Evolutionary conservation across 2,888 invertebrate species (phyloP).

Genomic region (Brachyopa scutellaris): DNA sequence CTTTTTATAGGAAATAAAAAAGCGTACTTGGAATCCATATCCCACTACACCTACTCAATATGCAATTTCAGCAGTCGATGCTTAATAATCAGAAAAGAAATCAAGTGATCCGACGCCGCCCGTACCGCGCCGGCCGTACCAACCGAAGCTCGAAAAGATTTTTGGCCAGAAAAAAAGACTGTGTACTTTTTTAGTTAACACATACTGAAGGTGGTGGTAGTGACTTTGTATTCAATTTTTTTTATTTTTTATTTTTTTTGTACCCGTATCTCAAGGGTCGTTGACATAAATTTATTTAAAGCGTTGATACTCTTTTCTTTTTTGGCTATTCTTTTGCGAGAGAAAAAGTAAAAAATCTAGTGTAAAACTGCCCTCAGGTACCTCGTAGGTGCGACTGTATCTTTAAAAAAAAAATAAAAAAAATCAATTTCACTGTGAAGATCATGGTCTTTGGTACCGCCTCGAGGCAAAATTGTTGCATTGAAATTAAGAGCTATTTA

Average conservation of each 20-base stretch:
- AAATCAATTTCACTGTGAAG: slow-evolving; percentile 26
- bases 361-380: slow-evolving; percentile 38
- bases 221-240: neutral
- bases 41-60: slow-evolving; percentile 47
- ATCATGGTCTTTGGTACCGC: too few species aligned
- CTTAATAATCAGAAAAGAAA: slow-evolving; percentile 32
- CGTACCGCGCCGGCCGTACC: too few species aligned
- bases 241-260: slow-evolving; percentile 11
- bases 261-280: slow-evolving; percentile 58
- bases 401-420: neutral
- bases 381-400: slow-evolving; percentile 35
- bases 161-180: slow-evolving; percentile 26
- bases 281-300: slow-evolving; percentile 63
- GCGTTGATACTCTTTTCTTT: slow-evolving; percentile 1
- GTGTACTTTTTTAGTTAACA: slow-evolving; percentile 58
- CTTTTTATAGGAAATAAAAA: slow-evolving; percentile 14
- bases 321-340: slow-evolving; percentile 42
- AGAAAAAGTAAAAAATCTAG: slow-evolving; percentile 22
- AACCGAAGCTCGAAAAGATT: slow-evolving; percentile 28
- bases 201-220: slow-evolving; percentile 24
- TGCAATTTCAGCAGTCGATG: slow-evolving; percentile 21
- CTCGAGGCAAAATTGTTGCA: neutral
- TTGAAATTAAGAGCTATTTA: neutral
- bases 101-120: too few species aligned
- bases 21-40: slow-evolving; percentile 24